Conservation (phyloP, 1,140 invertebrate genomes). For the Drosophila sp. region DNA sequence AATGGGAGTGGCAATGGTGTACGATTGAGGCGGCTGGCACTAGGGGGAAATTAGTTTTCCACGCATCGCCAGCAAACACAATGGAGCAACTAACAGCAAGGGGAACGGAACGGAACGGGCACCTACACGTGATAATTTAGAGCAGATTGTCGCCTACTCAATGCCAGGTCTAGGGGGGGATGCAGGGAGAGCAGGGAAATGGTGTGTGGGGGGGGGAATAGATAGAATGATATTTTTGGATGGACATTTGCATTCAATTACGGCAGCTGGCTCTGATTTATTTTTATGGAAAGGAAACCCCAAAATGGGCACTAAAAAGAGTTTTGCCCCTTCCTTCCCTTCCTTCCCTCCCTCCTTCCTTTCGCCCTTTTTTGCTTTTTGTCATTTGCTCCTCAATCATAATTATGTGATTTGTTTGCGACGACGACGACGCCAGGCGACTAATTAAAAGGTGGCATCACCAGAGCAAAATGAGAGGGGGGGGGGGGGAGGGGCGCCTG, state of each 20-base stretch:
- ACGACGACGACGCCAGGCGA: constrained; percentile 49
- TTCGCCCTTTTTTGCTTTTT: constrained; percentile 3
- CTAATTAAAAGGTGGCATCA: constrained; percentile 68
- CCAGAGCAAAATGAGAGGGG: background rate
- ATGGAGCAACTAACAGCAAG: constrained; percentile 55
- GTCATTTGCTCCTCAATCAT: constrained; percentile 72
- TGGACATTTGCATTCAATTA: constrained; percentile 80
- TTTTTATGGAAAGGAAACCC: constrained; percentile 78
- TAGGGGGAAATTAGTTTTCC: constrained; percentile 74
- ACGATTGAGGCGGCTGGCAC: background rate
- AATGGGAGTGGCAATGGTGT: background rate
- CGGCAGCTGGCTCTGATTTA: constrained; percentile 79
- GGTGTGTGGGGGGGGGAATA: constrained; percentile 16
- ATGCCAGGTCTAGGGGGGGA: background rate
- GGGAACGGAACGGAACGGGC: constrained; percentile 27
- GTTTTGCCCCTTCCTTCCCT: background rate
- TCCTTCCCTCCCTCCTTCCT: background rate
- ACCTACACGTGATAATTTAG: constrained; percentile 80
- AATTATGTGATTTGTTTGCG: constrained; percentile 79
- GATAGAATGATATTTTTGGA: constrained; percentile 71
- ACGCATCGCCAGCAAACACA: constrained; percentile 76
- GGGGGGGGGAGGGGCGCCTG: background rate
- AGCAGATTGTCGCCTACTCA: constrained; percentile 74
- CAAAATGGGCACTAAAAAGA: constrained; percentile 62
- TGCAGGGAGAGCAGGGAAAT: background rate